phyloP scores from a whole-genome alignment of 2,888 invertebrate species.

The Dryocosmus kuriphilus region DNA sequence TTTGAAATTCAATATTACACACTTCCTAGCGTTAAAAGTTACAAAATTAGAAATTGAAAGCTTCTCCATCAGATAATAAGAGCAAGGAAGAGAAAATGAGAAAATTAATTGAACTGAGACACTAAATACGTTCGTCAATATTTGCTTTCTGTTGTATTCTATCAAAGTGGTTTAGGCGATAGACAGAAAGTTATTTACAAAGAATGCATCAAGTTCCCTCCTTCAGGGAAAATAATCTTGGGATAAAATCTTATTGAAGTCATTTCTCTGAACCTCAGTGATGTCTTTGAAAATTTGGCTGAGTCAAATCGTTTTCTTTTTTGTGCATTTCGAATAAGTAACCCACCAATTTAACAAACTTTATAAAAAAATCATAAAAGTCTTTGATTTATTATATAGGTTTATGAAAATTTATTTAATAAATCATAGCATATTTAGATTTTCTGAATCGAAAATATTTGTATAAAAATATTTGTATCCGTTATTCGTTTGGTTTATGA shows the following conservation, averaged over 20 bases:
- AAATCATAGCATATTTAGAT: neutral
- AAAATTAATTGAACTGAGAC: neutral
- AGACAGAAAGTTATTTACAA: constrained; percentile 11
- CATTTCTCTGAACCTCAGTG: neutral
- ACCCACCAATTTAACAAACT: too few relatives aligned
- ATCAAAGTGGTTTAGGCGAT: constrained; percentile 10
- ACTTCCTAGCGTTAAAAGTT: too few relatives aligned
- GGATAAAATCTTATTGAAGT: constrained; percentile 9
- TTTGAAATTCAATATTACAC: too few relatives aligned
- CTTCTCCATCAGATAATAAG: neutral
- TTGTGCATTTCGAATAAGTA: too few relatives aligned
- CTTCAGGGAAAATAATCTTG: neutral
- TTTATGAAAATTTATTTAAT: too few relatives aligned
- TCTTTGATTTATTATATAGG: too few relatives aligned
- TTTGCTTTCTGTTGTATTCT: neutral
- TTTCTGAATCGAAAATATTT: neutral
- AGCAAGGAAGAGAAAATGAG: neutral
- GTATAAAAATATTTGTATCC: neutral
- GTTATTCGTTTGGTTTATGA: neutral
- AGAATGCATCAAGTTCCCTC: constrained; percentile 21
- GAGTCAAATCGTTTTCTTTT: too few relatives aligned
- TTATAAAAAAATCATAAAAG: too few relatives aligned
- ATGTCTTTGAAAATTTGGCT: neutral
- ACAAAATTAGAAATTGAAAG: too few relatives aligned
- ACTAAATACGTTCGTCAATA: neutral